Evolutionary conservation across 2,797 vertebrate genomes (phyloP).

Genomic region (Crenuchus spilurus): DNA sequence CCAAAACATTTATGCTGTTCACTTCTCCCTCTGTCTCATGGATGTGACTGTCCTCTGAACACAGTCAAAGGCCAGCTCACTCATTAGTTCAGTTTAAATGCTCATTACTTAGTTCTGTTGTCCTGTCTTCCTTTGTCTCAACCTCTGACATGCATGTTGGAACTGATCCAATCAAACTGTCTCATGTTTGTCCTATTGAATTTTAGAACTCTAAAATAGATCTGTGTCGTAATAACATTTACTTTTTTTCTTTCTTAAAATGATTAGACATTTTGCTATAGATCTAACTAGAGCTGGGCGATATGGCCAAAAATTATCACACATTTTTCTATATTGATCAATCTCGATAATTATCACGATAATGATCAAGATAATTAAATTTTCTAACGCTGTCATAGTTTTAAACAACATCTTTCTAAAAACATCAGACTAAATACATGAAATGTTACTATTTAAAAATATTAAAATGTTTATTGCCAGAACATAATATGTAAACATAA

Average conservation of each 20-base stretch:
- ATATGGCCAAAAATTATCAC: no score
- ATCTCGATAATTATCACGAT: no score
- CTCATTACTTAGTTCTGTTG: constrained; percentile 7
- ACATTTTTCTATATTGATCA: no score
- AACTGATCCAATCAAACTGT: constrained; percentile 27
- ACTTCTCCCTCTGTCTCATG: constrained; percentile 8
- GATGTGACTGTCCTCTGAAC: constrained; percentile 21
- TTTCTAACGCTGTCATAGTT: no score
- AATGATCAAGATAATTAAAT: no score
- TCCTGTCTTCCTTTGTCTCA: constrained; percentile 21
- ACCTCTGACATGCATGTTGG: constrained; percentile 26
- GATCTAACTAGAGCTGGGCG: no score
- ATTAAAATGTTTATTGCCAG: no score
- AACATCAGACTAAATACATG: no score
- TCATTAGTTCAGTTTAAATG: constrained; percentile 24
- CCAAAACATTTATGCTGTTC: constrained; percentile 3
- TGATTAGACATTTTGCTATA: no score
- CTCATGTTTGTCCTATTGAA: neutral
- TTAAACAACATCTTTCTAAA: no score
- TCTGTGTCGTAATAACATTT: constrained; percentile 12
- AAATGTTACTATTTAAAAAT: no score
- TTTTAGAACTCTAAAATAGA: neutral
- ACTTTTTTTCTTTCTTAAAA: constrained; percentile 4
- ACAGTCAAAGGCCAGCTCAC: constrained; percentile 11
- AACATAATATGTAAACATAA: no score